These are phyloP conservation scores for Plebejus argus DNA, from an alignment of 2,888 invertebrate genomes.

Conservation along the genomic window DNA sequence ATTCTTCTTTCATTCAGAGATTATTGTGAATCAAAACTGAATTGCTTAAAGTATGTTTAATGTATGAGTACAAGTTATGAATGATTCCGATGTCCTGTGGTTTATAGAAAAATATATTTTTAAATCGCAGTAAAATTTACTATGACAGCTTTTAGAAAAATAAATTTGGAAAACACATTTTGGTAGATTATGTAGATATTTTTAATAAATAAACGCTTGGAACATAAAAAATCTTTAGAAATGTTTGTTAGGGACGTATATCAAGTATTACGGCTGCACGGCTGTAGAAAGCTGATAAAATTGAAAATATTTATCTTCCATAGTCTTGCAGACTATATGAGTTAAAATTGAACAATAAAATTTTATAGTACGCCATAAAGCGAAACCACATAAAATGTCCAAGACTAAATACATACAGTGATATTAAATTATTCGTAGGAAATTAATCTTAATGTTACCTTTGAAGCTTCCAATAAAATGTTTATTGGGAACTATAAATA, in stretches of 20 bases:
- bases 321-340: background rate
- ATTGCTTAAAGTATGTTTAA: conserved; percentile 38
- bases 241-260: too few species aligned
- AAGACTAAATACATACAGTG: background rate
- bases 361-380: conserved; percentile 5
- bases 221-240: too few species aligned
- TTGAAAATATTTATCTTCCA: background rate
- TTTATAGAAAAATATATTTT: conserved; percentile 2
- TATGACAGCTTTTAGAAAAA: background rate
- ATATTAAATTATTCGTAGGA: background rate
- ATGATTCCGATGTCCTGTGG: conserved; percentile 15
- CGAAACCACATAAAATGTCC: background rate
- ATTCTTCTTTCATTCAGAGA: conserved; percentile 27
- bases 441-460: background rate
- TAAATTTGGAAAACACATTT: background rate
- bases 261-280: too few species aligned
- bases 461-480: conserved; percentile 16
- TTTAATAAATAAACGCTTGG: too few species aligned
- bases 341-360: conserved; percentile 1
- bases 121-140: background rate
- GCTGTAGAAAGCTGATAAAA: background rate
- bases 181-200: too few species aligned
- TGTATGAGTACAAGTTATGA: conserved; percentile 38
- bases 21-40: conserved; percentile 25
- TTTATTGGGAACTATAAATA: conserved; percentile 21